Base-by-base conservation (phyloP, 1,140 invertebrate genomes). In the Asobara japonica region DNA sequence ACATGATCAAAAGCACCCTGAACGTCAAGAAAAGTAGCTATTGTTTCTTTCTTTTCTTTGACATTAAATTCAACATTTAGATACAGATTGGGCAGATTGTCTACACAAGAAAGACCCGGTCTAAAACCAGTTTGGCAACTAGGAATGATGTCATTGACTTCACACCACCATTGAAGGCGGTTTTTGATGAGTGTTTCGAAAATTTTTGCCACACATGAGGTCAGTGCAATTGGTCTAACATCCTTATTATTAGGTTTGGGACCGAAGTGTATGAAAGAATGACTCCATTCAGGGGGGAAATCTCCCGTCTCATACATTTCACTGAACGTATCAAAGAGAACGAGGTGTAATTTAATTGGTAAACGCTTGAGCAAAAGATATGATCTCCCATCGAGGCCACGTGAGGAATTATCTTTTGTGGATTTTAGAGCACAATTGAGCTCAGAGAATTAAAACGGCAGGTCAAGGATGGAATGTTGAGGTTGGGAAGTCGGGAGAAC, bases 21-120 rank as follows among this genome's bases (percentile, higher is more conserved):
- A 62, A 75, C 71, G 22, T 75, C 71, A 0, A 75, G 27, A 48
- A 75, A 70, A n/a, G 38, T 33, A 45, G 67, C 74, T 2, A 67
- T 3, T 13, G 60, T 33, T 0, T 70, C 25, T 29, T 73, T 48
- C 45, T 69, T 51, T 22, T 66, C 36, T 10, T 13, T 25, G 16
- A 75, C 67, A 22, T 60, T 64, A 16, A 67, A 51, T 10, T 70
- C 36, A 3, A 76, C 41, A 22, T 67, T 48, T n/a, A 71, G 27
- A 1, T 18, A 60, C 20, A 73, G 18, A 16, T 65, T 68, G 2
- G 27, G 13, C 16, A 73, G 4, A 71, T 73, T 76, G 25, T 73
- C 56, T 2, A 18, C 0, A 25, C 51, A 71, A 5, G 71, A 76
- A 41, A 11, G 51, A 18, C 68, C 71, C 11, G 31, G 61, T 7